Evolutionary conservation across 2,888 invertebrate species (phyloP).

Genomic region (Calameuta pallipes): DNA sequence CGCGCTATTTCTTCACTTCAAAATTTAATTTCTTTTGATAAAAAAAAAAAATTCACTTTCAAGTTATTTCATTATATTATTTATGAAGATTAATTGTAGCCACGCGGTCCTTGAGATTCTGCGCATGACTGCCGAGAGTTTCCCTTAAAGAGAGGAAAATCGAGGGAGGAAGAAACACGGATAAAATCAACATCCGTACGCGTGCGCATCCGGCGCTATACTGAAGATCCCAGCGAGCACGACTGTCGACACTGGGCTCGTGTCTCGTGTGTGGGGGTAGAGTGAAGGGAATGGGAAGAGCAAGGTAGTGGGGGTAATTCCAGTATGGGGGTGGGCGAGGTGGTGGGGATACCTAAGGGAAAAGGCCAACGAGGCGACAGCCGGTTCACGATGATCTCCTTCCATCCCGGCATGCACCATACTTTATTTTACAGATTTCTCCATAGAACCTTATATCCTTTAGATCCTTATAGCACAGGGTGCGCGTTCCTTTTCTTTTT

Average conservation of each 20-base stretch:
- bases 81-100: background rate
- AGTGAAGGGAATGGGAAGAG: constrained; percentile 9
- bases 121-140: background rate
- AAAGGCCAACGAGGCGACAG: constrained; percentile 46
- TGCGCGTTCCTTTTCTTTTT: background rate
- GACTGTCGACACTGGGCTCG: constrained; percentile 43
- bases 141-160: background rate
- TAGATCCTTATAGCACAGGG: background rate
- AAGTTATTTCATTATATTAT: background rate
- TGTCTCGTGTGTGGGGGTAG: constrained; percentile 12
- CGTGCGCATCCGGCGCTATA: constrained; percentile 59
- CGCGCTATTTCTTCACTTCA: background rate
- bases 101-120: background rate
- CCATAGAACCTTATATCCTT: background rate
- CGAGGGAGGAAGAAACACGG: background rate
- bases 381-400: constrained; percentile 53
- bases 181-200: constrained; percentile 39
- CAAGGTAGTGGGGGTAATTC: constrained; percentile 9
- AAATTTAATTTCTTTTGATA: background rate
- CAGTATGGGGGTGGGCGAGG: constrained; percentile 11
- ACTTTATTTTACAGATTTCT: constrained; percentile 5
- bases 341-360: constrained; percentile 13
- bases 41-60: background rate
- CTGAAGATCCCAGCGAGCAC: constrained; percentile 48
- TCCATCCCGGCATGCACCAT: constrained; percentile 43